These are phyloP conservation scores for Nyctibius grandis DNA, from an alignment of 2,797 vertebrate genomes.

Conservation along the genomic window DNA sequence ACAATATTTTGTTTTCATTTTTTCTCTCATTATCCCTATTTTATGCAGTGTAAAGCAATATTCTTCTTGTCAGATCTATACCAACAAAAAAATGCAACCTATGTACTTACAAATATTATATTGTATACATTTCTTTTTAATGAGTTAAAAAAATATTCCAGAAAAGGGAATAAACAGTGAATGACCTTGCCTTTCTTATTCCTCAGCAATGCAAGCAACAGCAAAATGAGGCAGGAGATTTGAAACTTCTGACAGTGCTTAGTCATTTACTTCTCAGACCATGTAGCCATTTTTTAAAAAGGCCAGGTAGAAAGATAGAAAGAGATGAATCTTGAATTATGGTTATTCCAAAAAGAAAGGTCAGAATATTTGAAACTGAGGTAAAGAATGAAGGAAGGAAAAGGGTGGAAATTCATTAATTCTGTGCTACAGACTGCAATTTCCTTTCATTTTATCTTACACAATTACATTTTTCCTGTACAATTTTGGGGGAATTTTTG, in stretches of 20 bases:
- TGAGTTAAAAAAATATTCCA: not conserved
- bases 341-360: not conserved
- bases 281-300: not conserved
- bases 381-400: not conserved
- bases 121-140: fast-evolving
- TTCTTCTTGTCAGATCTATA: not conserved
- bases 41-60: not conserved
- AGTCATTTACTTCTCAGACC: not conserved
- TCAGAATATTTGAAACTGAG: not conserved
- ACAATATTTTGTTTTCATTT: not conserved
- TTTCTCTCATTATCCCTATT: not conserved
- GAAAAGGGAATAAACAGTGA: not conserved
- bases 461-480: not conserved
- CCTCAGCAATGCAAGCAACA: not conserved
- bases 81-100: not conserved
- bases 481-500: not conserved
- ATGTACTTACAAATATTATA: not conserved
- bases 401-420: not conserved
- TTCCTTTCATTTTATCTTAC: not conserved
- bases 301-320: not conserved
- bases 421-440: not conserved
- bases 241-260: not conserved
- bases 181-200: not conserved
- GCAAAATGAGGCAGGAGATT: not conserved
- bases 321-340: not conserved